Conservation (phyloP, 2,888 invertebrate species). For the Slavum lentiscoides region DNA sequence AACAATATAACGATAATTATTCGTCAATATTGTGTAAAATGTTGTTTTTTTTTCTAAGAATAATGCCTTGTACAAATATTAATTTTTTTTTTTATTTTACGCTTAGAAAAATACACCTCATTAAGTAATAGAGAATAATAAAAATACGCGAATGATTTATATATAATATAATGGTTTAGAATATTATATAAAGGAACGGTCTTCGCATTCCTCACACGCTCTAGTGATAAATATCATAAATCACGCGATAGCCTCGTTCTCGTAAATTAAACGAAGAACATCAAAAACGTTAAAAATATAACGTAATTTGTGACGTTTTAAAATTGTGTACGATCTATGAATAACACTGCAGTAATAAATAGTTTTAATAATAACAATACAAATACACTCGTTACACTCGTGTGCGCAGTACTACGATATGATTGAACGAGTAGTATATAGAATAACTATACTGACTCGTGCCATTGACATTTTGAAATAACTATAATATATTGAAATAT, state of each 20-base stretch:
- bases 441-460: too few species aligned
- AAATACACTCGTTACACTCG: too few species aligned
- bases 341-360: too few species aligned
- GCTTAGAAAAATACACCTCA: constrained; percentile 5
- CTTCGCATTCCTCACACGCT: constrained; percentile 26
- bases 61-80: neutral
- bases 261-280: constrained; percentile 27
- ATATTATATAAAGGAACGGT: neutral
- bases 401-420: too few species aligned
- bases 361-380: too few species aligned
- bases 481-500: too few species aligned
- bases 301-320: neutral
- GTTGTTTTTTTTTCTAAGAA: too few species aligned
- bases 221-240: constrained; percentile 37
- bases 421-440: too few species aligned
- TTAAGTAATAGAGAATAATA: neutral
- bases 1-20: too few species aligned
- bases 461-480: too few species aligned
- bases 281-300: constrained; percentile 9
- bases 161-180: neutral
- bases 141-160: constrained; percentile 22
- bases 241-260: constrained; percentile 10
- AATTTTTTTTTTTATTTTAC: neutral
- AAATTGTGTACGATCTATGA: too few species aligned
- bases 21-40: too few species aligned